A percentile compares a stretch with the other conserved stretches of the same genome.
Conservation (phyloP, 2,113 vertebrate genomes). For the Perca fluviatilis region DNA sequence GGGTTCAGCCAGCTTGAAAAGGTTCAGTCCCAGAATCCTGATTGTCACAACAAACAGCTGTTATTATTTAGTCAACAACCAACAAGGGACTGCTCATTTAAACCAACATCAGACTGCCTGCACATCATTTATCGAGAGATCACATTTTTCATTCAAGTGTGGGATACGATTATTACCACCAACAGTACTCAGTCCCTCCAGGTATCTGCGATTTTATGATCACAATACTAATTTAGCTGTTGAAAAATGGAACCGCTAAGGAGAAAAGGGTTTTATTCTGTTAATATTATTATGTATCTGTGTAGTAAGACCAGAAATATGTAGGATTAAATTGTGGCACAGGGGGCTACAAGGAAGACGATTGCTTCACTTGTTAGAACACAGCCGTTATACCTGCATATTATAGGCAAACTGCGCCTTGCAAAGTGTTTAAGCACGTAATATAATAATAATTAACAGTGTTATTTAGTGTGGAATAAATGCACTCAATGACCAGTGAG, state of each 20-base stretch:
- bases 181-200: slow-evolving; percentile 37
- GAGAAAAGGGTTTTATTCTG: too few species aligned
- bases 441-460: too few species aligned
- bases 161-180: slow-evolving; percentile 5
- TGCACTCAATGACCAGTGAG: too few species aligned
- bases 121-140: neutral
- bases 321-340: too few species aligned
- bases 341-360: too few species aligned
- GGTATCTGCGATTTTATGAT: slow-evolving; percentile 18
- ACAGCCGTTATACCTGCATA: too few species aligned
- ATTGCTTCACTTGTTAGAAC: too few species aligned
- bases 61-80: slow-evolving; percentile 1
- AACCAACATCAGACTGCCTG: neutral
- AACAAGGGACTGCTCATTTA: neutral
- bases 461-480: too few species aligned
- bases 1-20: slow-evolving; percentile 94
- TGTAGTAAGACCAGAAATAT: too few species aligned
- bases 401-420: neutral
- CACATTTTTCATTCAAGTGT: neutral
- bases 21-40: slow-evolving; percentile 92
- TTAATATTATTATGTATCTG: too few species aligned
- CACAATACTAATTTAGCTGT: neutral
- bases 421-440: neutral
- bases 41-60: slow-evolving; percentile 4
- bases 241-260: too few species aligned